Evolutionary conservation across 2,797 vertebrate genomes (phyloP), one percentile per base, ranked within the genome.

Genomic region (Lycodopsis pacificus): DNA sequence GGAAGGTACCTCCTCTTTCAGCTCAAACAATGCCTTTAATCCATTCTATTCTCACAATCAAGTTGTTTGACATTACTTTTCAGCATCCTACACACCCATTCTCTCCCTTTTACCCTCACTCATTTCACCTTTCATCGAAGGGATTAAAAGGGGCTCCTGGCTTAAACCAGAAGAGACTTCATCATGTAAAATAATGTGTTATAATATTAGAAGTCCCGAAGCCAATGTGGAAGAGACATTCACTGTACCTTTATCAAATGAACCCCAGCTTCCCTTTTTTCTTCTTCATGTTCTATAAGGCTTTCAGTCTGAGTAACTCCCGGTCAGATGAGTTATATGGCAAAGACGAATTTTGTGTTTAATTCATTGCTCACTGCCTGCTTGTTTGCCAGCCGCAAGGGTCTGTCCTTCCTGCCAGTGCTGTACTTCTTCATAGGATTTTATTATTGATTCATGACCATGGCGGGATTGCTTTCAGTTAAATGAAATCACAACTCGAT

Each of bases 21-120:
- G 89, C 86, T 88, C 91, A 90, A 94, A 95, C 94, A 95, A 95
- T 94, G 89, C 87, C 82, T 92, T 93, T 95, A 95, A 95, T 95
- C 94, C 94, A 90, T 92, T 90, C 73, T 86, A 49, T 71, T 89
- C 89, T 88, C 84, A 92, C 88, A 92, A 90, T 94, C 88, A 88
- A 86, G 89, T 85, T 89, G 84, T 90, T 90, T 95, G 93, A 95
- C 92, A 92, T 93, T 91, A 95, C 93, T 94, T 92, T 92, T 88
- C 82, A 90, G 80, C 91, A 84, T 83, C 89, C 91, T 85, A 91
- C 91, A 82, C 90, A 88, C 70, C 79, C 79, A 65, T 73, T 80
- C 66, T 74, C 62, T 76, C 48, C 49, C 53, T 59, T 61, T 79
- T 71, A 38, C 57, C 70, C 63, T 75, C 79, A 46, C 65, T 78